These are phyloP conservation scores for Callochromis pleurospilus DNA, from an alignment of 2,113 vertebrate genomes.

Conservation along the genomic window DNA sequence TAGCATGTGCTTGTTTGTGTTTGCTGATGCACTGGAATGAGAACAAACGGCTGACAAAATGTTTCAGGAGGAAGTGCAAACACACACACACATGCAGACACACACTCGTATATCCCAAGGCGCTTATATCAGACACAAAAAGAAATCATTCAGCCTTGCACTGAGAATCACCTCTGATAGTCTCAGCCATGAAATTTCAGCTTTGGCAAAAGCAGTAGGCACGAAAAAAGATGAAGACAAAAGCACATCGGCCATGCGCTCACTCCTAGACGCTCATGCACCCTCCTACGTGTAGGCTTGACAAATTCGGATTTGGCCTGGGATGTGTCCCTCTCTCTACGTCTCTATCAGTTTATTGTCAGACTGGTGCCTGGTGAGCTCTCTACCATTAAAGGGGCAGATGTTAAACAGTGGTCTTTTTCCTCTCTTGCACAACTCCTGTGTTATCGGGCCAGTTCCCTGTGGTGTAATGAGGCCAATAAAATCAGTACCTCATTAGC, in stretches of 20 bases:
- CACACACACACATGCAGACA: background rate
- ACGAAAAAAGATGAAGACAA: conserved; percentile 20
- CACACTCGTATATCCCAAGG: conserved; percentile 6
- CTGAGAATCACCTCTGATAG: conserved; percentile 59
- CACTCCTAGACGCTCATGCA: background rate
- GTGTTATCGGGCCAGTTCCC: conserved; percentile 26
- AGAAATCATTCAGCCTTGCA: conserved; percentile 60
- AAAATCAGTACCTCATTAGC: conserved; percentile 49
- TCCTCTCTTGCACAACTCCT: conserved; percentile 34
- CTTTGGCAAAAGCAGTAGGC: conserved; percentile 41
- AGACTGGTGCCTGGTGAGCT: conserved; percentile 5
- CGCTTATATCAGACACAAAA: conserved; percentile 51
- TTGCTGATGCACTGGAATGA: conserved; percentile 5
- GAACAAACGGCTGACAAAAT: conserved; percentile 20
- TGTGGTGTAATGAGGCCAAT: conserved; percentile 51
- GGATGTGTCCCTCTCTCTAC: background rate
- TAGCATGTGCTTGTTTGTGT: background rate
- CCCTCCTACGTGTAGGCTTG: background rate
- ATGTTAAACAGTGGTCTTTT: conserved; percentile 44
- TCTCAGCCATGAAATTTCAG: conserved; percentile 59
- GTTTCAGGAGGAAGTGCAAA: background rate
- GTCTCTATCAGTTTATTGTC: background rate
- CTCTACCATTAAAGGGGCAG: conserved; percentile 20
- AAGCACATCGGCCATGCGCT: conserved; percentile 26
- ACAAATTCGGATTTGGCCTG: conserved; percentile 36